Conservation (phyloP, 2,113 vertebrate genomes). For the Neogobius melanostomus region DNA sequence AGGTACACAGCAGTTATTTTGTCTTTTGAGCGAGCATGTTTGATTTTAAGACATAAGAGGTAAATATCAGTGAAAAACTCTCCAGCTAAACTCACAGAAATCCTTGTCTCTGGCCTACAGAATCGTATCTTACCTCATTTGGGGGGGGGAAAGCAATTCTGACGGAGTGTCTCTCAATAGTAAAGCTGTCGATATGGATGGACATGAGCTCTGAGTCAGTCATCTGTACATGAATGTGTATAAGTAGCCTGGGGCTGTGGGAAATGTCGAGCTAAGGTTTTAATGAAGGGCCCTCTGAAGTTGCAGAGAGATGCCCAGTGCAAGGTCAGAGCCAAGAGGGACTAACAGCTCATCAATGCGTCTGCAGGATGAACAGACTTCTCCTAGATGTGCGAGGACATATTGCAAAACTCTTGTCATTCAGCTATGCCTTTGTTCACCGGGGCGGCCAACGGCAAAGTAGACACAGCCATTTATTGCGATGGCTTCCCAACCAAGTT, state of each 20-base stretch:
- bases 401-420: not conserved
- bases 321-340: slow-evolving; percentile 43
- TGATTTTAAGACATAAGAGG: no score
- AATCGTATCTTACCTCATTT: no score
- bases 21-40: slow-evolving; percentile 25
- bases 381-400: slow-evolving; percentile 16
- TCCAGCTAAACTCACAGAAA: no score
- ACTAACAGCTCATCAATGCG: slow-evolving; percentile 19
- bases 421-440: no score
- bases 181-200: not conserved
- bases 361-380: slow-evolving; percentile 9
- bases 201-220: slow-evolving; percentile 12
- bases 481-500: no score
- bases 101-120: no score
- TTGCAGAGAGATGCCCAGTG: slow-evolving; percentile 25
- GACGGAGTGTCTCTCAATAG: not conserved
- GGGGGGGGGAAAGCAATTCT: no score
- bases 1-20: slow-evolving; percentile 10
- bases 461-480: no score
- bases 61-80: no score
- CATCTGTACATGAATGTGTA: slow-evolving; percentile 6
- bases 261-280: slow-evolving; percentile 31
- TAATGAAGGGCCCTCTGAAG: slow-evolving; percentile 15
- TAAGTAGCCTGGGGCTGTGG: slow-evolving; percentile 29
- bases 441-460: no score